Conservation (phyloP, 2,113 vertebrate genomes). For the Vidua macroura region DNA sequence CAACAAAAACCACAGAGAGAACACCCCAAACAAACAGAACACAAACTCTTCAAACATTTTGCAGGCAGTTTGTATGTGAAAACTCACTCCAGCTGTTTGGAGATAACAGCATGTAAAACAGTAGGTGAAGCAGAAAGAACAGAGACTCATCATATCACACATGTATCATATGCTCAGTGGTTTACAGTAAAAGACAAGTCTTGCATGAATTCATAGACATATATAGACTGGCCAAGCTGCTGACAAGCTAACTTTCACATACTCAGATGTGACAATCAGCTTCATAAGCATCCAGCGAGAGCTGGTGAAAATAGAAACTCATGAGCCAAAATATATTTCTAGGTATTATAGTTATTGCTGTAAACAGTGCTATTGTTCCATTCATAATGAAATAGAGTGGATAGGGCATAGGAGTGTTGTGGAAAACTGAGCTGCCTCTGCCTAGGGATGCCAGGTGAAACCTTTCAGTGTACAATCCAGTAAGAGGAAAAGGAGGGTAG, state of each 20-base stretch:
- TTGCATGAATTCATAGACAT: background rate
- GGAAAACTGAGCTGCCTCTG: background rate
- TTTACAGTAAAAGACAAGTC: background rate
- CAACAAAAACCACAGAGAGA: background rate
- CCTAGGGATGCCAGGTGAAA: background rate
- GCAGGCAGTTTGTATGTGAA: background rate
- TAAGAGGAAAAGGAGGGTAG: background rate
- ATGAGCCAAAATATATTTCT: background rate
- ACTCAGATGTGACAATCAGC: background rate
- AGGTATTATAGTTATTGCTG: background rate
- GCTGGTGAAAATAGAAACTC: background rate
- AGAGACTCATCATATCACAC: background rate
- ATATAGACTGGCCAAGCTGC: background rate
- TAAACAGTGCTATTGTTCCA: background rate
- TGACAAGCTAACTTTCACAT: background rate
- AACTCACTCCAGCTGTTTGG: conserved; percentile 13
- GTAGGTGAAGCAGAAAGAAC: conserved; percentile 53
- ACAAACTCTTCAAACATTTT: background rate
- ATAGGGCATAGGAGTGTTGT: background rate
- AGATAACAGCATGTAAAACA: background rate
- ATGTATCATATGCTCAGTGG: background rate
- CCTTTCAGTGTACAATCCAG: background rate
- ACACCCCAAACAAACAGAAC: background rate
- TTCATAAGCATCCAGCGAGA: background rate
- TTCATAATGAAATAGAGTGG: background rate